Conservation (phyloP, 92 coral and sea anemone genomes). For the Epizoanthus rinbou region DNA sequence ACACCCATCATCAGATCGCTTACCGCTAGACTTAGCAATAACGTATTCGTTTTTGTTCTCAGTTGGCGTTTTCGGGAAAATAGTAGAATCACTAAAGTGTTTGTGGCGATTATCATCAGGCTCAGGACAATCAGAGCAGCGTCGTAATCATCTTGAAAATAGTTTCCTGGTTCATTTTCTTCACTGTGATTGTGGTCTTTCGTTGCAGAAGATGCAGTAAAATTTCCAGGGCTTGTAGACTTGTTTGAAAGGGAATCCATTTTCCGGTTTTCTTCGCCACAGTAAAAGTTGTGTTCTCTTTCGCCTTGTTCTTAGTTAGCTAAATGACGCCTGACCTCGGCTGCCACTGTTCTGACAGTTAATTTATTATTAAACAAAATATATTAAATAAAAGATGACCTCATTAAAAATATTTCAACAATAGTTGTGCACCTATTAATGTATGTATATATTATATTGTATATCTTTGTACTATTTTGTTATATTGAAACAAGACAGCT, state of each 20-base stretch:
- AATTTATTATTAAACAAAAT: slow-evolving; percentile 7
- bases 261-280: not conserved
- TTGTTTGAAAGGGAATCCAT: slow-evolving; percentile 14
- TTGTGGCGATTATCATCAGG: slow-evolving; percentile 17
- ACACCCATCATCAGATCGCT: slow-evolving; percentile 38
- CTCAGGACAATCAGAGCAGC: slow-evolving; percentile 19
- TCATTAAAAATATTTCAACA: slow-evolving; percentile 1
- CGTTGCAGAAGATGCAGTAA: not conserved
- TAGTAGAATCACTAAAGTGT: slow-evolving; percentile 12
- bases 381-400: not conserved
- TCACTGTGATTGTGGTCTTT: not conserved
- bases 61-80: slow-evolving; percentile 22
- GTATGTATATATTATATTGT: no score
- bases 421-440: not conserved
- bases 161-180: not conserved
- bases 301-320: not conserved
- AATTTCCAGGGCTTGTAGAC: not conserved
- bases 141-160: slow-evolving; percentile 27
- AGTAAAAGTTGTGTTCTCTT: not conserved
- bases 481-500: no score
- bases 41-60: slow-evolving; percentile 34
- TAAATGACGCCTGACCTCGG: not conserved
- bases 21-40: slow-evolving; percentile 27
- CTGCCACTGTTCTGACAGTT: slow-evolving; percentile 1
- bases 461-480: no score